Conservation (phyloP, 1,140 invertebrate species). For the Caenorhabditis tropicalis region DNA sequence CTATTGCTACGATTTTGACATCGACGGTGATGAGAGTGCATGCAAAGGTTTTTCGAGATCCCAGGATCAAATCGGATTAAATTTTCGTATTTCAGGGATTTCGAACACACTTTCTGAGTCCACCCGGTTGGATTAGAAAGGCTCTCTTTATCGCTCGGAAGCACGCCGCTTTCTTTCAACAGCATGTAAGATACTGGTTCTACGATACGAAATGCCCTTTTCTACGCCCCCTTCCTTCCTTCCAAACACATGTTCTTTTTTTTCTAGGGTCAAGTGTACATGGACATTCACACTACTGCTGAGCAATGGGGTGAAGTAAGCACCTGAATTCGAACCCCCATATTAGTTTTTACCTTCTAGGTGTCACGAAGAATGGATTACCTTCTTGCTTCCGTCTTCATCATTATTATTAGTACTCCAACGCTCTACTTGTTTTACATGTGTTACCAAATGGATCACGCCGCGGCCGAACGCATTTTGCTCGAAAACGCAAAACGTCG, state of each 20-base stretch:
- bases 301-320: constrained; percentile 55
- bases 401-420: constrained; percentile 57
- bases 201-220: too few species aligned
- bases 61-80: background rate
- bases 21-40: constrained; percentile 55
- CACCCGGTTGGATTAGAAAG: constrained; percentile 54
- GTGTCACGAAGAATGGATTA: constrained; percentile 55
- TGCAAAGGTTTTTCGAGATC: constrained; percentile 5
- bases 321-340: background rate
- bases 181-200: constrained; percentile 12
- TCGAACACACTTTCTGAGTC: constrained; percentile 39
- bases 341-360: background rate
- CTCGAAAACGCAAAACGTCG: constrained; percentile 21
- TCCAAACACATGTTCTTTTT: background rate
- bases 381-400: constrained; percentile 50
- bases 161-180: constrained; percentile 1
- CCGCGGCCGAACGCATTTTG: background rate
- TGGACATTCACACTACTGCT: constrained; percentile 39
- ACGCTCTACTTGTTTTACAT: constrained; percentile 55
- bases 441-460: constrained; percentile 40
- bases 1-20: constrained; percentile 58
- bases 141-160: constrained; percentile 44
- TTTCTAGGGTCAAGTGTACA: constrained; percentile 32
- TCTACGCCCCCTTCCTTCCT: too few species aligned
- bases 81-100: constrained; percentile 47